Evolutionary conservation across 2,888 invertebrate genomes (phyloP), one percentile per base, ranked within the genome.

Genomic region (Polyommatus iphigenia): DNA sequence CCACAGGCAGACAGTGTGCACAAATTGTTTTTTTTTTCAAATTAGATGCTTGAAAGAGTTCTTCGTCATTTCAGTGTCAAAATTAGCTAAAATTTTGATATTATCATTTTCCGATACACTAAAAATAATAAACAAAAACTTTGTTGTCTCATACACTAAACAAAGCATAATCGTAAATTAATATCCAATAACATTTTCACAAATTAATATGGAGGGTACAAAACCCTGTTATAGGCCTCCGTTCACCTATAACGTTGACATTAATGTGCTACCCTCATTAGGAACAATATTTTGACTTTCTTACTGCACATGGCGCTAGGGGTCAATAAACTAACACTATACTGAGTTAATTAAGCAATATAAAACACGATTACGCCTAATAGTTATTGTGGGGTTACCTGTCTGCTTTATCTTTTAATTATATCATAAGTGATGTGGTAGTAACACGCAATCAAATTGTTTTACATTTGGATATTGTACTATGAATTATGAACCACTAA

Each of bases 281-380:
- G 24, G 18, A 50, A 50, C 75, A 50, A 75, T 75, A 75, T 75
- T 75, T 54, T 18, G 18, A 8, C 54, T 54, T 50, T 75, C 75
- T 75, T 75, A 75, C 75, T 50, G 54, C 75, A 75, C 46, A 75
- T 75, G 75, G 50, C 75, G 29, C 29, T 54, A 2, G 24, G 75
- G 75, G 54, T 24, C 15, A 54, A 75, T 54, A 75, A 75, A 29
- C 54, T 75, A 32, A 50, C 36, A 50, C 50, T 50, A 29, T 73
- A 24, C 46, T 50, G 15, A 29, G 75, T 75, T 75, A 75, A 75
- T 75, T 75, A 75, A 54, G 75, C 75, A 54, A 75, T 75, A 75
- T 75, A 75, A 75, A 75, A 75, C n/a, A 50, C 54, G 75, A 54
- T 75, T 50, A 54, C 18, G 54, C 6, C 13, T 75, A 54, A 54